Base-by-base conservation (phyloP, 2,888 invertebrate species). In the Mythimna loreyi region DNA sequence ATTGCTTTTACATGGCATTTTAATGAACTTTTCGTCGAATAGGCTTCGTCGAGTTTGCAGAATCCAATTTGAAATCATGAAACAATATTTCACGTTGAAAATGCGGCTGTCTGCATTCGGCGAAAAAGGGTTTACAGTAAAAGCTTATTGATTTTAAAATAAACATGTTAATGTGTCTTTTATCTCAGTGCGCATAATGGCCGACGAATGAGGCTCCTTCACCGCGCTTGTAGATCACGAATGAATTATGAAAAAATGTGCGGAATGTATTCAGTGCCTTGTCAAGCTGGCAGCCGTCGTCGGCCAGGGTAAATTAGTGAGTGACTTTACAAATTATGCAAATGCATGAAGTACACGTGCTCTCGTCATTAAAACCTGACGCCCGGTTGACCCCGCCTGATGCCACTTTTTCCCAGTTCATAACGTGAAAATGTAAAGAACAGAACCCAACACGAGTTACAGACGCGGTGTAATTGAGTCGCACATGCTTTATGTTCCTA, bases 291-390 rank as follows among this genome's bases (percentile, higher is more conserved):
- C 71, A 80, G 77, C 67, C 45, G 66, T 69, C 68, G 50, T 47
- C 58, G 53, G 61, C 64, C 60, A 71, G 65, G 74, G 74, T 75
- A 78, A 89, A 89, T 91, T 86, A 89, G 82, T 81, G 82, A 84
- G 80, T 78, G 80, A 81, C 84, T 87, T 86, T 83, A 85, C 80
- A 87, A 90, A 92, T 90, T 91, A 91, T 91, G 89, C 80, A 91
- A 92, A 92, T 89, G 83, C 78, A 83, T 71, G 74, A 75, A 71
- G 72, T 81, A 84, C 85, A 88, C 83, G 81, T 85, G 84, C 68
- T 84, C 78, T 79, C 84, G 75, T 90, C 89, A 90, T 92, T 92
- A 92, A 92, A 91, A 88, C 85, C 81, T 84, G 86, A 86, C 90
- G 87, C 87, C 69, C 71, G 67, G 87, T 86, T 86, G 87, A 86